Percentiles rank a stretch among this genome's conserved stretches.
Conservation (phyloP, 2,797 vertebrate genomes). For the Eulemur coronatus region DNA sequence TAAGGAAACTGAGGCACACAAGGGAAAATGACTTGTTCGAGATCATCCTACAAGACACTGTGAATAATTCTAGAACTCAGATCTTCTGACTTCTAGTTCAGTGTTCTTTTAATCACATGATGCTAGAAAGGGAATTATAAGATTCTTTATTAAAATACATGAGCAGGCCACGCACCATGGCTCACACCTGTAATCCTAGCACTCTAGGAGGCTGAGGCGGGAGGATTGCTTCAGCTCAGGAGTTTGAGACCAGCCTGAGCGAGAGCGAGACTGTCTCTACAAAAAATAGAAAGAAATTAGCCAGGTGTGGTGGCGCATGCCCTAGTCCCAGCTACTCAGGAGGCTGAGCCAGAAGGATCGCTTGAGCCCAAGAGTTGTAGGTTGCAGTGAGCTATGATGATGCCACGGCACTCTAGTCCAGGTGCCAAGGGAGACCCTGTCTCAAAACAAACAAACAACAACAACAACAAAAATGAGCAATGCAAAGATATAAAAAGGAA, state of each 20-base stretch:
- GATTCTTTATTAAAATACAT: neutral
- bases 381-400: neutral
- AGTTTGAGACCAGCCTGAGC: neutral
- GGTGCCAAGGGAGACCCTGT: neutral
- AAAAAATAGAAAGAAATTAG: neutral
- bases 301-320: rapidly evolving
- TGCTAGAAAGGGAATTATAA: neutral
- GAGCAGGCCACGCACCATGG: neutral
- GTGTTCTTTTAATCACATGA: neutral
- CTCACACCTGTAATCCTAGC: neutral
- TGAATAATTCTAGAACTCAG: neutral
- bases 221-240: neutral
- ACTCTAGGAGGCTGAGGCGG: neutral
- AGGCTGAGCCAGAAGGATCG: neutral
- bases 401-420: neutral
- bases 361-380: neutral
- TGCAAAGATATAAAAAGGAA: neutral
- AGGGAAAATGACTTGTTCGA: neutral
- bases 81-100: neutral
- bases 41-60: neutral
- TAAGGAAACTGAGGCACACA: neutral
- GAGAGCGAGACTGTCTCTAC: neutral
- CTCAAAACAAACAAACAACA: no score
- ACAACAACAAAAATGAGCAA: neutral
- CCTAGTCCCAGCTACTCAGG: neutral